These are phyloP conservation scores for Sphecodes monilicornis DNA, from an alignment of 2,888 invertebrate species.

Conservation along the genomic window DNA sequence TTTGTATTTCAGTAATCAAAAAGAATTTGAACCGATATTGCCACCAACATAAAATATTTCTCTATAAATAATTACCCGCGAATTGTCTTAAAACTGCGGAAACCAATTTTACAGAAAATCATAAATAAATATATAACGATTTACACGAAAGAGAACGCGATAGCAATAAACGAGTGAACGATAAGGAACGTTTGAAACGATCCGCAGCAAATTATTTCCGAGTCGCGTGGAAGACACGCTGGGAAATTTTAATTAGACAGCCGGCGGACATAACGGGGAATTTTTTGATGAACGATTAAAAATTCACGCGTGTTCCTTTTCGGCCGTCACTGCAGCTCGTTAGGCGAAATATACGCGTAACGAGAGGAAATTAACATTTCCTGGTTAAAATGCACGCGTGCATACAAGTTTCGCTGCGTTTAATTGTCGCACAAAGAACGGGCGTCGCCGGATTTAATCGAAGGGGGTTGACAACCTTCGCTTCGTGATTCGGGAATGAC, in stretches of 20 bases:
- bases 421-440: constrained; percentile 25
- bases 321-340: not conserved
- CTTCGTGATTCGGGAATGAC: not conserved
- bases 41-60: too few species aligned
- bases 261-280: not conserved
- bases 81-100: not conserved
- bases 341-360: constrained; percentile 16
- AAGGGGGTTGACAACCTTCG: constrained; percentile 11
- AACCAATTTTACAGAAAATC: not conserved
- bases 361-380: constrained; percentile 39
- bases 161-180: not conserved
- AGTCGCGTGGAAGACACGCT: not conserved
- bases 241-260: constrained; percentile 26
- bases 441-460: constrained; percentile 18
- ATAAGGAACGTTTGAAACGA: constrained; percentile 14
- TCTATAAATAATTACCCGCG: not conserved
- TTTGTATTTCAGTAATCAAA: too few species aligned
- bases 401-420: constrained; percentile 12
- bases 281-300: constrained; percentile 30
- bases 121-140: not conserved
- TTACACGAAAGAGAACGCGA: not conserved
- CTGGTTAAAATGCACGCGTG: not conserved
- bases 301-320: constrained; percentile 20
- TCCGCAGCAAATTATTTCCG: constrained; percentile 23
- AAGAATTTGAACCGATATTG: too few species aligned